Evolutionary conservation across 1,140 invertebrate species (phyloP).

Genomic region (Amyelois transitella): DNA sequence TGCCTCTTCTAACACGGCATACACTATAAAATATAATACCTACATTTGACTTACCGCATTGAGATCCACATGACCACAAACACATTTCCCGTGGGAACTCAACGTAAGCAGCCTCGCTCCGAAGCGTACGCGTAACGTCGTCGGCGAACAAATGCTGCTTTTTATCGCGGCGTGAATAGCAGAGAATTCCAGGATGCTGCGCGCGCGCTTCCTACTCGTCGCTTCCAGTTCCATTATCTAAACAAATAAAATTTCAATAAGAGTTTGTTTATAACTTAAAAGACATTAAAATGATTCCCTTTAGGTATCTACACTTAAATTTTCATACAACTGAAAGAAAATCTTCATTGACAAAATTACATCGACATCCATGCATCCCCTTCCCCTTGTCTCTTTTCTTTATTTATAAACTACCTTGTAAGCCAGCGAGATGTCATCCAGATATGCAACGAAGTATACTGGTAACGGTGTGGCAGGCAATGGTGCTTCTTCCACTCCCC

Average conservation of each 20-base stretch:
- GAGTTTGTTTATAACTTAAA: too few species aligned
- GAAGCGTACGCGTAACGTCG: conserved; percentile 25
- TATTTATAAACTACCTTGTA: conserved; percentile 35
- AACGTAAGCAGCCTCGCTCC: conserved; percentile 29
- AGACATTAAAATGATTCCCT: too few species aligned
- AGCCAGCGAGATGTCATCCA: conserved; percentile 39
- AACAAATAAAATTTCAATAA: not conserved
- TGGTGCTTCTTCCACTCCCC: conserved; percentile 25
- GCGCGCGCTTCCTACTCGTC: conserved; percentile 25
- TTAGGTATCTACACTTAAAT: too few species aligned
- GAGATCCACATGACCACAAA: conserved; percentile 35
- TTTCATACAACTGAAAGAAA: too few species aligned
- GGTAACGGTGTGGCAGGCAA: conserved; percentile 27
- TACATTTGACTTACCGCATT: conserved; percentile 22
- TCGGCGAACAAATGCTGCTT: conserved; percentile 32
- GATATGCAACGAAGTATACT: conserved; percentile 31
- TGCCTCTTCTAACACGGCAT: too few species aligned
- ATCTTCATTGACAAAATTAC: too few species aligned
- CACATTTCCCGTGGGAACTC: conserved; percentile 35
- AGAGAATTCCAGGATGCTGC: conserved; percentile 33
- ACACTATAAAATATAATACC: too few species aligned
- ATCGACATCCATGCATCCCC: not conserved
- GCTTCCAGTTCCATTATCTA: conserved; percentile 46
- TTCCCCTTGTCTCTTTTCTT: not conserved
- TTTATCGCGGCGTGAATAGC: conserved; percentile 35